phyloP scores from a whole-genome alignment of 2,888 invertebrate species.

The Nezara viridula region DNA sequence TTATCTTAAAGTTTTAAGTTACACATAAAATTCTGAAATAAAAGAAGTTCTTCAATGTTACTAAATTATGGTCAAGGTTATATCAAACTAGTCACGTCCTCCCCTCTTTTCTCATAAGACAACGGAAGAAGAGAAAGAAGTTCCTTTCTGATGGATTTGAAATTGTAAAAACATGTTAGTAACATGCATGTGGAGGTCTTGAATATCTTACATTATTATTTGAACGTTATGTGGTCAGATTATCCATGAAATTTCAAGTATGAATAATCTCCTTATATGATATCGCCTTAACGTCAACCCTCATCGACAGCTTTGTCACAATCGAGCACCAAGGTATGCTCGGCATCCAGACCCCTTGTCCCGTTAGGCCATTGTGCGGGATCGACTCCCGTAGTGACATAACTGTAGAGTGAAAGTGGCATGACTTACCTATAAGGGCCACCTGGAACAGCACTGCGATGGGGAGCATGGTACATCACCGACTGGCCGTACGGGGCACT shows the following conservation, averaged over 20 bases:
- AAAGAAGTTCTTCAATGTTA: not conserved
- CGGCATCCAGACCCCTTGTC: not conserved
- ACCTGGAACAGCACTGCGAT: constrained; percentile 31
- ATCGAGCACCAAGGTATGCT: not conserved
- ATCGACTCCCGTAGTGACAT: not conserved
- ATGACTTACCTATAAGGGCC: constrained; percentile 40
- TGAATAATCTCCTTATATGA: not conserved
- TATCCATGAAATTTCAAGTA: not conserved
- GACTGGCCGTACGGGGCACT: constrained; percentile 25
- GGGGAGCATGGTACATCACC: constrained; percentile 47
- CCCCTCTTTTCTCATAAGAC: not conserved
- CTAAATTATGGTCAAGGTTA: not conserved
- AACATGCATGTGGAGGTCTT: too few species aligned
- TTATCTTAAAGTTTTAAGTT: too few species aligned
- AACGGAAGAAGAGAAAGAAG: not conserved
- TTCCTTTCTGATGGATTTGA: not conserved
- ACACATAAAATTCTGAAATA: too few species aligned
- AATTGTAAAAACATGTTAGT: not conserved
- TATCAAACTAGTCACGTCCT: not conserved
- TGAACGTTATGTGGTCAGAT: not conserved
- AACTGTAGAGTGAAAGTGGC: constrained; percentile 42
- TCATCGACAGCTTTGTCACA: not conserved
- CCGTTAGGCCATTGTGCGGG: constrained; percentile 46
- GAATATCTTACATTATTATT: not conserved
- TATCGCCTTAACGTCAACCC: not conserved